Evolutionary conservation across 1,140 invertebrate genomes (phyloP), one percentile per base, ranked within the genome.

Genomic region (Caenorhabditis inopinata): DNA sequence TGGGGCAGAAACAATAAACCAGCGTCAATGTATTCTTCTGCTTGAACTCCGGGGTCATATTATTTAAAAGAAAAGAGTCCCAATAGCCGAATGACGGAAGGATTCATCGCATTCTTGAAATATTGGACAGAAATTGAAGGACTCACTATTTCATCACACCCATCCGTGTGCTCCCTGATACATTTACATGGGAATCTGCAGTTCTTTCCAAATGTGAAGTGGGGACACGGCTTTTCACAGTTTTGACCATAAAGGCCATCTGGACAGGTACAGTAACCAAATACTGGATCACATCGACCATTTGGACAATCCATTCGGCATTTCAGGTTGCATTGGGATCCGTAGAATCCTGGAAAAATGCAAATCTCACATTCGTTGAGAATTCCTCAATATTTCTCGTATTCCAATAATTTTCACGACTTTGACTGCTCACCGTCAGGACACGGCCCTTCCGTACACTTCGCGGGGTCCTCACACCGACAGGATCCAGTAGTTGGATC

Each of bases 231-330:
- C 80, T 85, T 79, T 21, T 94, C 92, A 88, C 96, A 98, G 58
- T 92, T 90, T 14, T 92, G 89, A 12, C 95, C 96, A 58, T 89
- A 92, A 89, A 92, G 96, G 9, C 96, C 96, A 53, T 94, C 91
- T 0, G 93, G 91, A 91, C 96, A 98, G 29, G 92, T 92, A 89
- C 96, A 98, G 76, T 91, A 91, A 75, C 95, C 94, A 86, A 93
- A 94, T 83, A 93, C 91, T 48, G 93, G 93, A 90, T 96, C 93
- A 89, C 95, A 96, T 78, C 92, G 92, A 11, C 88, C 89, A 25
- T 86, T 89, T 12, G 82, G 62, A 32, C 86, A 87, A 9, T 74
- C 78, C 77, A 84, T 84, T 45, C 83, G 82, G 77, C 86, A 87
- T 4, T 84, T 78, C 11, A 85, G 75, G n/a, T 87, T 83, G 78